A percentile compares a stretch with the other conserved stretches of the same genome.
Evolutionary conservation across 1,140 invertebrate genomes (phyloP).

Genomic region (Lepidurus couesii): DNA sequence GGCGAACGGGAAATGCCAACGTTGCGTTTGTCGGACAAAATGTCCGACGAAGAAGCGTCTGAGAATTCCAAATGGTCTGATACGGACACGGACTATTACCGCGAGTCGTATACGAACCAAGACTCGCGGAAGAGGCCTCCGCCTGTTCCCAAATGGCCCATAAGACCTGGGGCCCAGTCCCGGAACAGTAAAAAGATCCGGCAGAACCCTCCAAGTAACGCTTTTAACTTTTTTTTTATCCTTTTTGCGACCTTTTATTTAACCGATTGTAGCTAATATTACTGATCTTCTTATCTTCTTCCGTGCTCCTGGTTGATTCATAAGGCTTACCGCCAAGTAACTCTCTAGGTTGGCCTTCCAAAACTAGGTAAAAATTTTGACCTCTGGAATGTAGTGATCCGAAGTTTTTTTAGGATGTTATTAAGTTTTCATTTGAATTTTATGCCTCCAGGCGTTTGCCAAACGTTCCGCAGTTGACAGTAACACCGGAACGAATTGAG

Average conservation of each 20-base stretch:
- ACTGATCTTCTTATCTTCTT: not conserved
- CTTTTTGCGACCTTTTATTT: not conserved
- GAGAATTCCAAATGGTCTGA: constrained; percentile 22
- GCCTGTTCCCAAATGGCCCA: constrained; percentile 8
- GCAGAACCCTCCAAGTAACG: constrained; percentile 1
- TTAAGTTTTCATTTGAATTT: not conserved
- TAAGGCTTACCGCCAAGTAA: not conserved
- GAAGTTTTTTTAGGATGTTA: not conserved
- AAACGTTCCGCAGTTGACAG: not conserved
- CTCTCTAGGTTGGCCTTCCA: constrained; percentile 2
- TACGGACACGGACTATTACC: constrained; percentile 21
- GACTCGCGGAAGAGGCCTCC: not conserved
- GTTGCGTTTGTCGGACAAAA: not conserved
- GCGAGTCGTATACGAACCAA: not conserved
- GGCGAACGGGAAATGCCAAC: not conserved
- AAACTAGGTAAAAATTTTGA: constrained; percentile 5
- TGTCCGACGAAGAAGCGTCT: constrained; percentile 9
- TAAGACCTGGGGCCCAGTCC: constrained; percentile 6
- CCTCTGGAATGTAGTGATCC: not conserved
- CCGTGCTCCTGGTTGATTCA: not conserved
- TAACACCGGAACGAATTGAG: constrained; percentile 2
- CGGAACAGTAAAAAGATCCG: constrained; percentile 15
- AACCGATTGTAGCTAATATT: not conserved
- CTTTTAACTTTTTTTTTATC: not conserved
- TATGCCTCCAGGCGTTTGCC: not conserved